Conservation (phyloP, 53 echinoderm and acorn worm genomes). For the Holothuria scabra region DNA sequence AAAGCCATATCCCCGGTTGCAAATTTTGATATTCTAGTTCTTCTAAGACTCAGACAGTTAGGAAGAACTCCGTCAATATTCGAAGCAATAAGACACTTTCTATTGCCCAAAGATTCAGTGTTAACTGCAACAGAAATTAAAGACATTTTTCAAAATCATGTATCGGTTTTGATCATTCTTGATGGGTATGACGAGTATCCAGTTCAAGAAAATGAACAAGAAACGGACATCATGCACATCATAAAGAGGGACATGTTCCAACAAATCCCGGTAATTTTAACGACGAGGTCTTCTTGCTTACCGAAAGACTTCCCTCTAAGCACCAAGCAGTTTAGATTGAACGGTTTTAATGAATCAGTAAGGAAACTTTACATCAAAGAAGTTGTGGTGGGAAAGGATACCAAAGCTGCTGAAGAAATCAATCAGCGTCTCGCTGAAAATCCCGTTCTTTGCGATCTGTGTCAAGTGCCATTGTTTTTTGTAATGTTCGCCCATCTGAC, state of each 20-base stretch:
- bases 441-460: not conserved
- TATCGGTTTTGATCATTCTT: not conserved
- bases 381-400: not conserved
- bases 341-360: not conserved
- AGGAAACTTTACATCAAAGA: not conserved
- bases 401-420: not conserved
- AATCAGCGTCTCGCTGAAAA: not conserved
- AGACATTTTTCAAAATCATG: not conserved
- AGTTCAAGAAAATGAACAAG: not conserved
- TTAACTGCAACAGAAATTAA: not conserved
- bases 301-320: not conserved
- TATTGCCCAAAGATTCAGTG: not conserved
- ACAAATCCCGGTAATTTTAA: not conserved
- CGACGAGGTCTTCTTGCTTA: constrained; percentile 3
- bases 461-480: constrained; percentile 19
- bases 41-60: not conserved
- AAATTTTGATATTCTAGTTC: not conserved
- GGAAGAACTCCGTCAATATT: not conserved
- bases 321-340: not conserved
- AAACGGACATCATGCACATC: not conserved
- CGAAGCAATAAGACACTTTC: not conserved
- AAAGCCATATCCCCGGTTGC: not conserved
- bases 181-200: constrained; percentile 24
- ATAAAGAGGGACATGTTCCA: not conserved
- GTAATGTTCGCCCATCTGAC: constrained; percentile 19